Percentiles rank a stretch among this genome's conserved stretches.
Conservation (phyloP, 2,113 vertebrate genomes). For the Arothron firmamentum region DNA sequence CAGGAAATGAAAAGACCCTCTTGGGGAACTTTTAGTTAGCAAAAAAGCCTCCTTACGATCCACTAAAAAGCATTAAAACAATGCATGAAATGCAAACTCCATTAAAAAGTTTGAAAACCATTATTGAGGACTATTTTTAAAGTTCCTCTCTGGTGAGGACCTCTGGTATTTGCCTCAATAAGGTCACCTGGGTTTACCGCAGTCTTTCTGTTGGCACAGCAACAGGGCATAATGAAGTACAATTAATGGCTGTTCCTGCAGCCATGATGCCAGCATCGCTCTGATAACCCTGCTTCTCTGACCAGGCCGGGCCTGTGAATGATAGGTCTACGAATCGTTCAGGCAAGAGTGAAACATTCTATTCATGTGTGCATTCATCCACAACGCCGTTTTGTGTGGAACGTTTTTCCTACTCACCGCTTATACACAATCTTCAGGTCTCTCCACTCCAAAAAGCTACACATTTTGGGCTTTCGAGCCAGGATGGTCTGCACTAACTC, state of each 20-base stretch:
- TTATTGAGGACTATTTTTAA: no score
- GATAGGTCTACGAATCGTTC: constrained; percentile 11
- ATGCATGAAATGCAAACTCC: no score
- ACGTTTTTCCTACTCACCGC: constrained; percentile 74
- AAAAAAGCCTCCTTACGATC: no score
- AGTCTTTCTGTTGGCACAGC: constrained; percentile 57
- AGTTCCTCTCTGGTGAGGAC: no score
- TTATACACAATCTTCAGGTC: constrained; percentile 91
- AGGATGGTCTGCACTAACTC: constrained; percentile 96
- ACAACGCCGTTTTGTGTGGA: neutral
- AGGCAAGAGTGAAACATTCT: constrained; percentile 10
- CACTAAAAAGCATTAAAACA: no score
- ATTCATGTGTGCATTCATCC: constrained; percentile 6
- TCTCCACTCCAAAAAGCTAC: constrained; percentile 95
- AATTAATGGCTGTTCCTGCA: constrained; percentile 26
- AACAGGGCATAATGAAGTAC: constrained; percentile 57
- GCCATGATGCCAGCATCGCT: constrained; percentile 18
- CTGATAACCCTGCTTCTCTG: constrained; percentile 14
- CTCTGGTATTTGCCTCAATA: neutral
- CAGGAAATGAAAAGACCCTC: no score
- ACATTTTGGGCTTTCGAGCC: constrained; percentile 97
- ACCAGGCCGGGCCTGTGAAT: constrained; percentile 10
- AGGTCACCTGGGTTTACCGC: constrained; percentile 37
- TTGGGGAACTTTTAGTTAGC: no score
- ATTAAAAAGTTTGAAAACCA: no score